Conservation (phyloP, 2,113 vertebrate genomes). For the Pluvialis apricaria region DNA sequence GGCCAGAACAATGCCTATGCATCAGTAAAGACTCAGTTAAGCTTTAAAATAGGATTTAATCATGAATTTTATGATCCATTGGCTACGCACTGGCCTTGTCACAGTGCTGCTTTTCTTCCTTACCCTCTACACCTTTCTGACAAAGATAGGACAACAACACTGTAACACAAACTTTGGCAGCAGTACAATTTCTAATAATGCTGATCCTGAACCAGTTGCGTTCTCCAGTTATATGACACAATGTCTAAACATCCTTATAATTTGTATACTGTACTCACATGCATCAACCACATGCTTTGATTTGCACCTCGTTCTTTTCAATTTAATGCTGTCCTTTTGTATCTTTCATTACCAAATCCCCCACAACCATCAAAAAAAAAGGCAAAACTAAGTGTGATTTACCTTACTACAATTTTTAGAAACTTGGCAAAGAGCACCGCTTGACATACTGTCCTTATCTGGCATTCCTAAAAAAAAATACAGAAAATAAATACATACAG, state of each 20-base stretch:
- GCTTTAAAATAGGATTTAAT: background rate
- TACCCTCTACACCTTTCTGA: background rate
- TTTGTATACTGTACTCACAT: background rate
- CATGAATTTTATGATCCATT: background rate
- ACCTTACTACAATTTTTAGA: constrained; percentile 89
- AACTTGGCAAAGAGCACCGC: constrained; percentile 76
- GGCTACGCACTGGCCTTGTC: background rate
- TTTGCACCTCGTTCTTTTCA: background rate
- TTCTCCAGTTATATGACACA: background rate
- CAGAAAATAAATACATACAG: background rate
- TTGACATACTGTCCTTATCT: constrained; percentile 90
- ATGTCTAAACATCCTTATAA: background rate
- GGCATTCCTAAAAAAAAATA: constrained; percentile 81
- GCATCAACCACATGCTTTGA: background rate
- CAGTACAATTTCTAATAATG: background rate
- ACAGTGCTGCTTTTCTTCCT: background rate
- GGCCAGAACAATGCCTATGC: background rate
- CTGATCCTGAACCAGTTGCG: background rate
- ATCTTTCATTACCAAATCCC: background rate
- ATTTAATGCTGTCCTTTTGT: background rate
- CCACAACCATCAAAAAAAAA: background rate
- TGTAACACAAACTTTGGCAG: background rate
- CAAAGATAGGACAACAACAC: background rate
- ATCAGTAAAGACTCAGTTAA: background rate
- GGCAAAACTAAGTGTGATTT: constrained; percentile 27